These are phyloP conservation scores for Xanthorhoe spadicearia DNA, from an alignment of 2,888 invertebrate genomes.

Conservation along the genomic window DNA sequence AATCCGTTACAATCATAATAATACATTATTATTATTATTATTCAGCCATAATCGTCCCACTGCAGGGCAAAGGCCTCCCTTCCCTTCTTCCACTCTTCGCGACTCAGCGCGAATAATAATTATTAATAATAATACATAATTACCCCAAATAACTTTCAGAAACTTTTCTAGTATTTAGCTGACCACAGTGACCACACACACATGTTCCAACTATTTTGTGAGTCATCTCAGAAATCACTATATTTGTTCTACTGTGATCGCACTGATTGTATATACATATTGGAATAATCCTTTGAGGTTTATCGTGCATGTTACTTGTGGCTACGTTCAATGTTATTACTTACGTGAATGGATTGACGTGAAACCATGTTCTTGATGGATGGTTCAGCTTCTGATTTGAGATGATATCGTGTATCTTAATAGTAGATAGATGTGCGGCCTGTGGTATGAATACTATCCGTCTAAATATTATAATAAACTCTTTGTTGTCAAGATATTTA, in stretches of 20 bases:
- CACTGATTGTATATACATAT: neutral
- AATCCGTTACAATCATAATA: no score
- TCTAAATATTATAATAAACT: neutral
- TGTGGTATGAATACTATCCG: neutral
- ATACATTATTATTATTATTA: no score
- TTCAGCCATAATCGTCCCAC: no score
- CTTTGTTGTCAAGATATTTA: neutral
- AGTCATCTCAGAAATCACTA: no score
- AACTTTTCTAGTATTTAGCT: no score
- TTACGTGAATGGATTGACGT: neutral
- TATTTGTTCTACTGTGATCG: neutral
- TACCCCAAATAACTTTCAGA: no score
- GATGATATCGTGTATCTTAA: neutral
- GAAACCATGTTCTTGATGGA: neutral
- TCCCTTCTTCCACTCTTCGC: no score
- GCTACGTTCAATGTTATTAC: neutral
- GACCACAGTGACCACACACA: no score
- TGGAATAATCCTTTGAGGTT: neutral
- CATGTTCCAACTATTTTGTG: no score
- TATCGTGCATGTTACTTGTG: neutral
- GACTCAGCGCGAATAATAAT: no score
- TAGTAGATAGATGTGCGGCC: neutral
- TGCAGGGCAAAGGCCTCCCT: no score
- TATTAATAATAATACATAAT: no score
- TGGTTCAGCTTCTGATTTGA: neutral